Base-by-base conservation (phyloP, 2,113 vertebrate genomes). In the Carollia perspicillata region DNA sequence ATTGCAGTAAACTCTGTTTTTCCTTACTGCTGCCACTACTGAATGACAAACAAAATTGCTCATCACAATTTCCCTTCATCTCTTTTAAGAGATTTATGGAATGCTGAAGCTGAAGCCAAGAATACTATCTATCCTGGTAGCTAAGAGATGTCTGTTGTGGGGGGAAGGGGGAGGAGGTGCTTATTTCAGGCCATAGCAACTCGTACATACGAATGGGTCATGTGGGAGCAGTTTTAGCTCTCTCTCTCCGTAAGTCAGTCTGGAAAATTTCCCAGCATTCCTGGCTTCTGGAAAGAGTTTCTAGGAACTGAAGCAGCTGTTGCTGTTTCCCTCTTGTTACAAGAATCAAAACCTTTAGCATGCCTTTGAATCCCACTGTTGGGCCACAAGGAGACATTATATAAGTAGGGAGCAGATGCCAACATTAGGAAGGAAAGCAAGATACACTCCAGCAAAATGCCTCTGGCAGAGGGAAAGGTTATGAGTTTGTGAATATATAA, bases 201-300 rank as follows among this genome's bases (percentile, higher is more conserved):
- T 71, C 78, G 49, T 68, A 84, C 5, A 77, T 33, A 35, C 5
- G 23, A 14, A 17, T 51, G 42, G 2, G 7, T 35, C 6, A 84
- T 20, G 11, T 17, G 14, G 35, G 14, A 42, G 14, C 33, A 69
- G 55, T 80, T 84, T 90, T 55, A 80, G 58, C 42, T 66, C n/a
- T 23, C 11, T 66, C 23, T 69, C 66, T 87, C 51, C 18, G 2
- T 74, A 94, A 79, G 18, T 86, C n/a, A 75, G 22, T 33, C 17
- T 87, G 71, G 69, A 96, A 72, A 84, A 44, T 23, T 83, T 89
- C 65, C 60, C 51, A 80, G 55, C 86, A 26, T 88, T 53, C 71
- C 68, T 94, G 89, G 75, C 83, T 90, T 90, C 58, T 65, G 63
- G 63, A 60, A 78, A 93, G 89, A 79, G 13, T 68, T 95, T 90